These are phyloP conservation scores for Gadus chalcogrammus DNA, from an alignment of 2,113 vertebrate species.

Conservation along the genomic window DNA sequence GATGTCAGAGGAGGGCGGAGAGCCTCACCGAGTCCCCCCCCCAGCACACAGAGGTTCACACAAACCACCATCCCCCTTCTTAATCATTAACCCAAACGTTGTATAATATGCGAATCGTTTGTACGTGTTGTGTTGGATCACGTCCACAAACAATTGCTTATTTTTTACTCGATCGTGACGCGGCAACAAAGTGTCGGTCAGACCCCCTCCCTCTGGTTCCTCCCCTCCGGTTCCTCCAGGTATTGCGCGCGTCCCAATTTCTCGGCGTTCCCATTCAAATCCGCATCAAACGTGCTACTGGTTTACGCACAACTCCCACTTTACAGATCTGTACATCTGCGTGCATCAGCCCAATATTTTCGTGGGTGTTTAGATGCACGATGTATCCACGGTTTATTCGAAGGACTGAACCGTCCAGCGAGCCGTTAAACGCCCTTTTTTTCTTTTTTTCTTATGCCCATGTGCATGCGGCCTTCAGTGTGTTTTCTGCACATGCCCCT, in stretches of 20 bases:
- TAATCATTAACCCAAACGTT: neutral
- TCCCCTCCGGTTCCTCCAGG: neutral
- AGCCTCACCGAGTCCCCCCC: slow-evolving; percentile 41
- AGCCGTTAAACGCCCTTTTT: neutral
- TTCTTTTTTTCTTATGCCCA: neutral
- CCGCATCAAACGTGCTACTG: too few relatives aligned
- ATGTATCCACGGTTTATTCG: too few relatives aligned
- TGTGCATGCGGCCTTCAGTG: neutral
- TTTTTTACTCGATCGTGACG: neutral
- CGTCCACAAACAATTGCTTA: neutral
- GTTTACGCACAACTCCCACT: too few relatives aligned
- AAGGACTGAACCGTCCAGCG: too few relatives aligned
- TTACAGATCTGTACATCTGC: too few relatives aligned
- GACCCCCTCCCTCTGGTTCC: neutral
- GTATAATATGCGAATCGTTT: neutral
- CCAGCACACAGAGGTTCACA: neutral
- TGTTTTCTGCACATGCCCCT: neutral
- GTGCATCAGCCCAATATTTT: too few relatives aligned
- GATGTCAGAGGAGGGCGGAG: slow-evolving; percentile 67
- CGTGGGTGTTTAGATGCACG: too few relatives aligned
- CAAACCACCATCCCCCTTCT: neutral
- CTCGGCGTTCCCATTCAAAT: neutral
- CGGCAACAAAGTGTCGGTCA: neutral
- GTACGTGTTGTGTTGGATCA: neutral
- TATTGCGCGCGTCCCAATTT: neutral